Conservation (phyloP, 2,888 invertebrate species). For the Apodemia hepburni region DNA sequence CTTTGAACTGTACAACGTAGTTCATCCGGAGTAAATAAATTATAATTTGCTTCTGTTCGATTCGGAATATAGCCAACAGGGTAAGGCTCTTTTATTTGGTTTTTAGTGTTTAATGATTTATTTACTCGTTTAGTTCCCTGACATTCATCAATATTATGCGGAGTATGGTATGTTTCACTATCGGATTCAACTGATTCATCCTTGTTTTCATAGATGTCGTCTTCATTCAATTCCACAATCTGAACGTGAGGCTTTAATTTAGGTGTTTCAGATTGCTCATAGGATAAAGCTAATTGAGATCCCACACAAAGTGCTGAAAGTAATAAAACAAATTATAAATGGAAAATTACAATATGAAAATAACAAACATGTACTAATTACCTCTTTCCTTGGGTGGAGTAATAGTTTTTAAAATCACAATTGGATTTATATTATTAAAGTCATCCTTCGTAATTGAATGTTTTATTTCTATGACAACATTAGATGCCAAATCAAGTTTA, state of each 20-base stretch:
- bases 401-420: conserved; percentile 49
- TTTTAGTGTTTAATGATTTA: background rate
- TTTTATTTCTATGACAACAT: conserved; percentile 38
- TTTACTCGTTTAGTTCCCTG: background rate
- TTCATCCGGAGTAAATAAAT: conserved; percentile 42
- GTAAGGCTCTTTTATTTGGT: background rate
- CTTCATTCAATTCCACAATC: conserved; percentile 24
- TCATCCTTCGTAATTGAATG: conserved; percentile 51
- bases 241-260: conserved; percentile 18
- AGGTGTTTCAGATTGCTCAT: conserved; percentile 12
- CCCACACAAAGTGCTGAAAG: conserved; percentile 23
- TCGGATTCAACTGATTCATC: background rate
- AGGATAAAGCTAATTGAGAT: conserved; percentile 16
- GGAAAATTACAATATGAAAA: background rate
- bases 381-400: conserved; percentile 33
- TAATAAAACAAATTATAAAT: background rate
- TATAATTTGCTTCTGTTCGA: conserved; percentile 35
- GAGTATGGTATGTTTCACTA: background rate
- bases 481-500: background rate
- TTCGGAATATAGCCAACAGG: background rate
- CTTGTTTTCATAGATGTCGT: background rate
- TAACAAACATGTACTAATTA: conserved; percentile 26
- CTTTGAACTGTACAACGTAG: conserved; percentile 47
- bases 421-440: conserved; percentile 53
- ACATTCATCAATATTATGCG: background rate